These are phyloP conservation scores for Bombus polaris DNA, from an alignment of 1,140 invertebrate genomes.

Conservation along the genomic window DNA sequence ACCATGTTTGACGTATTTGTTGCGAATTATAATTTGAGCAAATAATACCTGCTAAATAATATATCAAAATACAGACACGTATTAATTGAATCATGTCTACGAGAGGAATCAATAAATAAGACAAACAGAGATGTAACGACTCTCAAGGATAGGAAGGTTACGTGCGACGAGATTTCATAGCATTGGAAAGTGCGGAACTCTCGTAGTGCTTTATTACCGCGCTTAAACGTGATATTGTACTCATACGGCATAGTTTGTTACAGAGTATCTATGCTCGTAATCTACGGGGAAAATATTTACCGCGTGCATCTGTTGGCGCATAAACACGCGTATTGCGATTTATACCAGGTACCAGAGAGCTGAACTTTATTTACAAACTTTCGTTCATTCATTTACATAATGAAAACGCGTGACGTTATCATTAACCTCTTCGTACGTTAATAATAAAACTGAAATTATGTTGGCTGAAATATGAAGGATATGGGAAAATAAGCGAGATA, in stretches of 20 bases:
- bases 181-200: not conserved
- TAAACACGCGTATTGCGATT: slow-evolving; percentile 36
- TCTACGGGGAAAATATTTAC: slow-evolving; percentile 31
- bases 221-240: slow-evolving; percentile 47
- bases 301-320: not conserved
- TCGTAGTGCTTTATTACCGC: slow-evolving; percentile 48
- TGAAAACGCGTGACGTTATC: not conserved
- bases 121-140: slow-evolving; percentile 58
- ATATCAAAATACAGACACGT: too few relatives aligned
- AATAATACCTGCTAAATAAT: not conserved
- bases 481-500: too few relatives aligned
- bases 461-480: not conserved
- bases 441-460: not conserved
- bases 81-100: slow-evolving; percentile 28
- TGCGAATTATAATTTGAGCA: not conserved
- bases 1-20: not conserved
- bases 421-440: not conserved
- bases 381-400: slow-evolving; percentile 20
- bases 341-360: not conserved
- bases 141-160: slow-evolving; percentile 27
- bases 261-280: slow-evolving; percentile 25
- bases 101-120: slow-evolving; percentile 50
- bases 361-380: slow-evolving; percentile 40
- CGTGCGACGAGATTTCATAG: slow-evolving; percentile 22
- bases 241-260: slow-evolving; percentile 51